Evolutionary conservation across 2,113 vertebrate genomes (phyloP).

Genomic region (Etheostoma cragini): DNA sequence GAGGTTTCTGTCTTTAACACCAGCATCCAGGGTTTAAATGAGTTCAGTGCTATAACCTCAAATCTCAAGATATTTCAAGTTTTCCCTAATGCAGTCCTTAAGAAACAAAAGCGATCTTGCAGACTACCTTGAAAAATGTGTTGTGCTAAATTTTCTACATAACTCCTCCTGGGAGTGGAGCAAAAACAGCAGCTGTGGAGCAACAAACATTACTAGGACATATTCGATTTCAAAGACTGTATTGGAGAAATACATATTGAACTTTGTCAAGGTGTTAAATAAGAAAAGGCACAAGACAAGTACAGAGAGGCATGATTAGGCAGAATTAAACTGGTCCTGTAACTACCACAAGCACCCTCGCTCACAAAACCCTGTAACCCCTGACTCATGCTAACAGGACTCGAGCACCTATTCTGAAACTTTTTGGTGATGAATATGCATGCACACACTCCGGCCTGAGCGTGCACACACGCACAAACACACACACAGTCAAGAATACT

Average conservation of each 20-base stretch:
- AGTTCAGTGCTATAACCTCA: constrained; percentile 32
- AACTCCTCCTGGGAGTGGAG: constrained; percentile 60
- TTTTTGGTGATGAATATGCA: constrained; percentile 37
- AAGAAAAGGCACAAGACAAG: constrained; percentile 2
- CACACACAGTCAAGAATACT: constrained; percentile 40
- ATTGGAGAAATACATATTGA: no score
- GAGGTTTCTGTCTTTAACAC: constrained; percentile 2
- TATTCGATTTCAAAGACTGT: background rate
- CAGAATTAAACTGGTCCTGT: constrained; percentile 13
- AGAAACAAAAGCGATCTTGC: constrained; percentile 56
- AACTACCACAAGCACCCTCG: background rate
- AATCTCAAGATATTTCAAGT: constrained; percentile 53
- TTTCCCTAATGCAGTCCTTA: constrained; percentile 42
- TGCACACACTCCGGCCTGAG: background rate
- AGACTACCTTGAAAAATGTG: constrained; percentile 68
- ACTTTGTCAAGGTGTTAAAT: background rate
- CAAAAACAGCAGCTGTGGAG: constrained; percentile 49
- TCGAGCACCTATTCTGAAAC: background rate
- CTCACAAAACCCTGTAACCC: background rate
- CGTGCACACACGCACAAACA: background rate
- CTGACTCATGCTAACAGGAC: constrained; percentile 28
- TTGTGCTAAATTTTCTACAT: constrained; percentile 48
- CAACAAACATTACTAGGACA: constrained; percentile 64
- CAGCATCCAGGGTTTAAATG: constrained; percentile 11
- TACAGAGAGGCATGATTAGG: constrained; percentile 6